Conservation (phyloP, 2,888 invertebrate species). For the Drosophila recens region DNA sequence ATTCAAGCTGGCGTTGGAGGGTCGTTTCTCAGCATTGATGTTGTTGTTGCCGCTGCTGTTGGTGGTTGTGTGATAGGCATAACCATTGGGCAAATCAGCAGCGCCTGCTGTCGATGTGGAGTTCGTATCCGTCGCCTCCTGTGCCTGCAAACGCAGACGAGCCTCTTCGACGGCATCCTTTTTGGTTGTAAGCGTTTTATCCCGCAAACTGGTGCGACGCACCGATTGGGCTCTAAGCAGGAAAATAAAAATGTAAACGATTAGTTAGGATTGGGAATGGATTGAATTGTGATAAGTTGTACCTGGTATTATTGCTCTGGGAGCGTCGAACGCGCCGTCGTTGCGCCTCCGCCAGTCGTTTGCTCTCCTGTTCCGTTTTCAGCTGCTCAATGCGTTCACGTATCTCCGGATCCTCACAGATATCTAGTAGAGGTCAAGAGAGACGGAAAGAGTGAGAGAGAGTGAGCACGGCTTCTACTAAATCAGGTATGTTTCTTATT, state of each 20-base stretch:
- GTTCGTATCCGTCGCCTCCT: conserved; percentile 85
- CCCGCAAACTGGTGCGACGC: conserved; percentile 95
- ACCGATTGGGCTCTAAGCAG: conserved; percentile 94
- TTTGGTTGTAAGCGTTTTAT: conserved; percentile 96
- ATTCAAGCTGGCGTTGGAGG: conserved; percentile 75
- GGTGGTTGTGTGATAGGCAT: conserved; percentile 55
- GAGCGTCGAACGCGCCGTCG: conserved; percentile 89
- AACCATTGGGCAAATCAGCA: conserved; percentile 64
- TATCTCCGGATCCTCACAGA: conserved; percentile 98
- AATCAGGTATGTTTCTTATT: no score
- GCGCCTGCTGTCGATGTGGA: conserved; percentile 43
- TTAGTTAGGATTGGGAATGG: not conserved
- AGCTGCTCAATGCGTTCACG: conserved; percentile 95
- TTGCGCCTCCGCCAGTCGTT: conserved; percentile 86
- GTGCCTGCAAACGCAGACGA: conserved; percentile 89
- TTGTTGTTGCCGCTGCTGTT: conserved; percentile 39
- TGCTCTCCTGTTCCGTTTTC: conserved; percentile 94
- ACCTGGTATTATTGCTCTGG: conserved; percentile 89
- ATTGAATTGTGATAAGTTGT: not conserved
- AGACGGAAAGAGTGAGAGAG: not conserved
- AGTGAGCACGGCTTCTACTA: no score
- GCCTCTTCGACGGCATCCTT: conserved; percentile 98
- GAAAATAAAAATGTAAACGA: not conserved
- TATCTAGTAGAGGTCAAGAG: conserved; percentile 87
- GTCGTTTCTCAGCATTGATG: conserved; percentile 63